Evolutionary conservation across 2,888 invertebrate species (phyloP), one percentile per base, ranked within the genome.

Genomic region (Ochropleura leucogaster): DNA sequence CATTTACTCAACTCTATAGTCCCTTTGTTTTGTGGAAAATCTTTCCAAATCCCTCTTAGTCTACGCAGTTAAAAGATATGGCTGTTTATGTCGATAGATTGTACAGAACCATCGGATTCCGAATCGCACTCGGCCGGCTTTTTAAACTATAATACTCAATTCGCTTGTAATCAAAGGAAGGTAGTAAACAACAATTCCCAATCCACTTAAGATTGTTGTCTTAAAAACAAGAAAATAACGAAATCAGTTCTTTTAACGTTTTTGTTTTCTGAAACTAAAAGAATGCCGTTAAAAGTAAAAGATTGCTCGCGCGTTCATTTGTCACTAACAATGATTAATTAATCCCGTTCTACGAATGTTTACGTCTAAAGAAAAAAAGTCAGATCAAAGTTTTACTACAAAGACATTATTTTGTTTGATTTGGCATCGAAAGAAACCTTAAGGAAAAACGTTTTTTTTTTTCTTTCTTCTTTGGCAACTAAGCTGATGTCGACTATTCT

Each of bases 251-350:
- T 40, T 46, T 30, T 14, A 14, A 7, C n/a, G 18, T 9, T 12
- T 63, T 63, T 49, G 20, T 66, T 53, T 74, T 30, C 1, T 1
- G 44, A 18, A 44, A 30, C n/a, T 8, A 30, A 4, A 49, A 10
- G 42, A n/a, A 42, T 5, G 8, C 14, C 30, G 30, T n/a, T 47
- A 49, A 62, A 62, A 47, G 5, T 44, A 53, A 79, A 72, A 79
- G 18, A 14, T 49, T 55, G 60, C 20, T 14, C n/a, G 60, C 20
- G 14, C n/a, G 51, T 72, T 49, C 42, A 62, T 40, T 79, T 62
- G 60, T 55, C n/a, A 10, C 73, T 46, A 57, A 80, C 53, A 73
- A 63, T 55, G 47, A 76, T 79, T 63, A 79, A 76, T 79, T 55
- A 79, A 72, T 44, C 18, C 18, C 10, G 10, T 49, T 44, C 18